Percentiles rank a stretch among this genome's conserved stretches.
Conservation (phyloP, 2,888 invertebrate species). For the Caenorhabditis uteleia region DNA sequence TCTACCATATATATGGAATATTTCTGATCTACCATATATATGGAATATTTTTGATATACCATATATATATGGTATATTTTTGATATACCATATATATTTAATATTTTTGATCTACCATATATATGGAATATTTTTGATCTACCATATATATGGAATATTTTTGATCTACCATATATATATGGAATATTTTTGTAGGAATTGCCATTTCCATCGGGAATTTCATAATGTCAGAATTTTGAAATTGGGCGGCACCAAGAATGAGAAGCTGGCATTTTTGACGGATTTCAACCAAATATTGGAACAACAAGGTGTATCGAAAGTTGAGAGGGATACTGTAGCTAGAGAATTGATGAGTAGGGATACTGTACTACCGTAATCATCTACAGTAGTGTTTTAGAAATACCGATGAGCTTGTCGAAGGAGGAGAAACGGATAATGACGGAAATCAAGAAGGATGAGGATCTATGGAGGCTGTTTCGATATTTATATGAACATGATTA, state of each 20-base stretch:
- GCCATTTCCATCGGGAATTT: constrained; percentile 22
- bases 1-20: too few relatives aligned
- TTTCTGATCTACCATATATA: not conserved
- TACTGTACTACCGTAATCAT: too few relatives aligned
- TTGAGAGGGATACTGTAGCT: constrained; percentile 5
- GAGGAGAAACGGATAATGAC: constrained; percentile 11
- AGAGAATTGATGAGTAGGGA: constrained; percentile 26
- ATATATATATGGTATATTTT: too few relatives aligned
- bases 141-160: not conserved
- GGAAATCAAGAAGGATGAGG: constrained; percentile 11
- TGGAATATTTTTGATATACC: not conserved
- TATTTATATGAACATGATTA: constrained; percentile 33
- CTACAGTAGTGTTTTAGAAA: constrained; percentile 28
- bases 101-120: not conserved
- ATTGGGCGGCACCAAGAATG: constrained; percentile 19
- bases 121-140: not conserved
- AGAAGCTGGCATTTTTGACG: constrained; percentile 8
- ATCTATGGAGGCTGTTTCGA: constrained; percentile 20
- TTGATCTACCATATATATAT: too few relatives aligned
- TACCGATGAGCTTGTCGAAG: constrained; percentile 4
- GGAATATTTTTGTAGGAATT: constrained; percentile 28
- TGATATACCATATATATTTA: not conserved
- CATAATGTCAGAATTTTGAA: constrained; percentile 6
- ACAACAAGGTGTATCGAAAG: constrained; percentile 20
- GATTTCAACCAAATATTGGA: constrained; percentile 12